Evolutionary conservation across 92 coral and sea anemone genomes (phyloP), one percentile per base, ranked within the genome.

Genomic region (Zoanthus gigantus): DNA sequence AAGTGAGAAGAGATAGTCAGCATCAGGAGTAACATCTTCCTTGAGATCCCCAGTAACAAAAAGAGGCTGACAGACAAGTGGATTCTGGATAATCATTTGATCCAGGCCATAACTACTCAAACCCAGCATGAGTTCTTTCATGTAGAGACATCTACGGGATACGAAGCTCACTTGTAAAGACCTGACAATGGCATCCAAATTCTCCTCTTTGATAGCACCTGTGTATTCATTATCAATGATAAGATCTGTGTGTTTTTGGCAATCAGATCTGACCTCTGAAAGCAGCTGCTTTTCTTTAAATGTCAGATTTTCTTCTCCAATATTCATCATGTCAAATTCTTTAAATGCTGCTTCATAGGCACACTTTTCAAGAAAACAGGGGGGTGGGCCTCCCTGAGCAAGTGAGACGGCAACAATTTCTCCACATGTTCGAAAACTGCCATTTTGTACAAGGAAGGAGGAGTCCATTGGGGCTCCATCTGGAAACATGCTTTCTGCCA

Each of bases 201-300:
- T 23, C 23, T 23, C 23, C 23, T 23, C 23, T 23, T 72, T 47
- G 6, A 81, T 34, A n/a, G 30, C 10, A 2, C 93, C 90, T 13
- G 88, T 86, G 90, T 86, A 86, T 7, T 90, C 93, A 86, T 86
- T 74, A 65, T 90, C 90, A 23, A 90, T 12, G 44, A 86, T 90
- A 60, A 61, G 16, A 14, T 86, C 90, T 46, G 72, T 53, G 73
- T 77, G n/a, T 12, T 82, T 65, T 28, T 77, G 52, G 5, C 80
- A 32, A 34, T 89, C 89, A 23, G 11, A 34, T 9, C 65, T 89
- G 17, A 89, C 60, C 18, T 77, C 84, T 18, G 77, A 54, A 16
- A 77, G 34, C 6, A 63, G 31, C 23, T 79, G 37, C 45, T 85
- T 83, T 50, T 85, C 87, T 42, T 79, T 85, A 58, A 78, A 57